A percentile compares a stretch with the other conserved stretches of the same genome.
These are phyloP conservation scores for Escarpia spicata DNA, from an alignment of 2,888 invertebrate genomes.

Conservation along the genomic window DNA sequence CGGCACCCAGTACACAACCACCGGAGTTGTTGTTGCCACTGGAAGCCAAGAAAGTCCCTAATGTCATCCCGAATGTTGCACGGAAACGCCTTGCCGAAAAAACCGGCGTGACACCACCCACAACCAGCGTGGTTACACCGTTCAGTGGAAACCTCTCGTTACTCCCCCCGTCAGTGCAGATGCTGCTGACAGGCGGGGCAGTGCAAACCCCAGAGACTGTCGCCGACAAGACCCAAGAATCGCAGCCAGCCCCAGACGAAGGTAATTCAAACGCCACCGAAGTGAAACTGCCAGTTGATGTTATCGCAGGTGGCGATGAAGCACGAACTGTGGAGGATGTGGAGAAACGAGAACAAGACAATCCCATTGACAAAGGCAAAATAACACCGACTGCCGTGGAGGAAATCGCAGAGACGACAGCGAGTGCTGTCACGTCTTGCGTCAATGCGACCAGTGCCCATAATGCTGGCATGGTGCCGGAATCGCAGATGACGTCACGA, in stretches of 20 bases:
- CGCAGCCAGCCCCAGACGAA: neutral
- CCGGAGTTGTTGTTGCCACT: neutral
- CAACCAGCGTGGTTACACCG: neutral
- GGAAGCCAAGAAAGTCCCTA: neutral
- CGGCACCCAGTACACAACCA: neutral
- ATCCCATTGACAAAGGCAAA: neutral
- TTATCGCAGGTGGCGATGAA: neutral
- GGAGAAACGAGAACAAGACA: neutral
- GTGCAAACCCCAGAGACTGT: neutral
- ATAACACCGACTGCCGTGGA: neutral
- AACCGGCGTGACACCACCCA: neutral
- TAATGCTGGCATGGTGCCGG: neutral
- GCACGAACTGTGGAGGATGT: neutral
- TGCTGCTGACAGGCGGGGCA: neutral
- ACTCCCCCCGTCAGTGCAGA: neutral
- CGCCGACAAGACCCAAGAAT: neutral
- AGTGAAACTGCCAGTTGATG: neutral
- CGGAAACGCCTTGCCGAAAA: neutral
- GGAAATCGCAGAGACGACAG: neutral
- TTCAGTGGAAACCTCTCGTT: neutral
- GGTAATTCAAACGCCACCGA: neutral
- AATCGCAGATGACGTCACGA: neutral
- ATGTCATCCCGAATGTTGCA: conserved; percentile 2
- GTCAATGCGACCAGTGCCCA: neutral
- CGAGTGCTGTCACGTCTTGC: neutral